Conservation (phyloP, 2,113 vertebrate genomes). For the Lutjanus erythropterus region DNA sequence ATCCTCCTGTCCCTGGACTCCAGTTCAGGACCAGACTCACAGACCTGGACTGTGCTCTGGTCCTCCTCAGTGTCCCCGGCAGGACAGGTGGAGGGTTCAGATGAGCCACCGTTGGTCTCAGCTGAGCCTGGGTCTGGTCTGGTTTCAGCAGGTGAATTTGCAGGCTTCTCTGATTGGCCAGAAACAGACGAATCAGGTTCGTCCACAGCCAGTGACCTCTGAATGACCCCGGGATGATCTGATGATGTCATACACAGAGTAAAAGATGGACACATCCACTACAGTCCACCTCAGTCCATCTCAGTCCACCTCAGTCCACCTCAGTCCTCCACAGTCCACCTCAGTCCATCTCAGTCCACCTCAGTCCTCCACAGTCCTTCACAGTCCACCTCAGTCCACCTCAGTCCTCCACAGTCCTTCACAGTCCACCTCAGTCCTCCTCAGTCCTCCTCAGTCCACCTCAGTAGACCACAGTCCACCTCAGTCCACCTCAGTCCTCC, state of each 20-base stretch:
- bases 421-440: neutral
- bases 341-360: neutral
- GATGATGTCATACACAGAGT: neutral
- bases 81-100: neutral
- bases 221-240: neutral
- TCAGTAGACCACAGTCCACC: no score
- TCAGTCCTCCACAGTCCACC: neutral
- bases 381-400: neutral
- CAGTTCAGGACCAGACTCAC: neutral
- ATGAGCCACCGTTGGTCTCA: neutral
- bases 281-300: neutral
- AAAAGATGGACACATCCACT: neutral
- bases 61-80: neutral
- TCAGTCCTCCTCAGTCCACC: no score
- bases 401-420: neutral
- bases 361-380: neutral
- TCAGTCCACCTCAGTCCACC: neutral
- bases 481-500: no score
- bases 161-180: conserved; percentile 10
- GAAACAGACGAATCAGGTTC: neutral
- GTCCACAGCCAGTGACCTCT: neutral
- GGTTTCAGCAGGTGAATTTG: neutral
- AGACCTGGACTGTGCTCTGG: neutral
- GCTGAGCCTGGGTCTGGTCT: neutral
- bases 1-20: neutral